Base-by-base conservation (phyloP, 2,888 invertebrate genomes). In the Leucophenga montana region DNA sequence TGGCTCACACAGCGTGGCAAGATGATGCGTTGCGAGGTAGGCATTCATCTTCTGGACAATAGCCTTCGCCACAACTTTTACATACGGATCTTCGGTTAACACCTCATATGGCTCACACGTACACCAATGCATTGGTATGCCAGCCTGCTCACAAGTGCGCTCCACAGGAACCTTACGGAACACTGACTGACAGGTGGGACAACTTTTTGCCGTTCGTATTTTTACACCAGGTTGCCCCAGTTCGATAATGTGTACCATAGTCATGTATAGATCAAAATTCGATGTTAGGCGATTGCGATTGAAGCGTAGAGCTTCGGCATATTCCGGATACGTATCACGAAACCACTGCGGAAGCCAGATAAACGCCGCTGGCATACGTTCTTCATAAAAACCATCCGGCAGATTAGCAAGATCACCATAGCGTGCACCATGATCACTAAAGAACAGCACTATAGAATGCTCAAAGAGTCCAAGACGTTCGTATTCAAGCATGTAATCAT, bases 361-460 rank as follows among this genome's bases (percentile, higher is more conserved):
- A 80, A 92, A 93, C 48, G 94, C 88, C 78, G 92, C 92, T 0
- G 95, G 94, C 78, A 94, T 82, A 27, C 94, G 90, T 78, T 94
- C 93, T 80, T 94, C 94, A 77, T 93, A 91, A 90, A 92, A 94
- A 0, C 94, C 93, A 56, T 92, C 90, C 1, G 39, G 16, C 6
- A 92, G 91, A 61, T 91, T 88, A 8, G 94, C 90, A 57, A 92
- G 90, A 33, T 90, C 89, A 0, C 94, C 94, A 85, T 92, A 94
- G 16, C 94, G 90, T 80, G 93, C 90, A 0, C 95, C 94, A 77
- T 94, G 94, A 80, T 94, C 94, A 80, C 94, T 94, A 70, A 94
- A 88, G 75, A 93, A 92, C 68, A 94, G 89, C 0, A 94, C 86
- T 77, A 94, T 91, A 3, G 92, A 91, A 61, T 92, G 92, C 62